Evolutionary conservation across 30 jellyfish, hydroid and myxozoan species (phyloP).

Genomic region (Mastigias papua): DNA sequence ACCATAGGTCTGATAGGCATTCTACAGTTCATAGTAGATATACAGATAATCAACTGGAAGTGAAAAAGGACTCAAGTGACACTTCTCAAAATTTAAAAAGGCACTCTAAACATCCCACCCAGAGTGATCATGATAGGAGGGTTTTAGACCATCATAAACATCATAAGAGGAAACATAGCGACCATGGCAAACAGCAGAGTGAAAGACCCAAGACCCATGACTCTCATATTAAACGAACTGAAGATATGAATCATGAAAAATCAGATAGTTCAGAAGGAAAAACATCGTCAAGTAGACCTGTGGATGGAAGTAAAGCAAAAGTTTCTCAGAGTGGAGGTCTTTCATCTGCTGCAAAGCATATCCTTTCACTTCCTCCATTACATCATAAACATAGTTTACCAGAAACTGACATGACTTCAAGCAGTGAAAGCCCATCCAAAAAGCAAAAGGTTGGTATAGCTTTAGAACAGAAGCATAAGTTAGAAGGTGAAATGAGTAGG

Average conservation of each 20-base stretch:
- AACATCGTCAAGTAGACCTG: slow-evolving; percentile 20
- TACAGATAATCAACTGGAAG: slow-evolving; percentile 29
- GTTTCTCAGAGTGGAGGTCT: slow-evolving; percentile 24
- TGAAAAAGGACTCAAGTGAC: slow-evolving; percentile 36
- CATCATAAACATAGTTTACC: slow-evolving; percentile 69
- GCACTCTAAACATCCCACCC: slow-evolving; percentile 35
- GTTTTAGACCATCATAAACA: slow-evolving; percentile 68
- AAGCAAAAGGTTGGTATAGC: slow-evolving; percentile 59
- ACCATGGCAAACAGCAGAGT: slow-evolving; percentile 35
- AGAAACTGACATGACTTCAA: slow-evolving; percentile 28
- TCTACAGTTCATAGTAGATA: slow-evolving; percentile 7
- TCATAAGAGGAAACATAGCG: slow-evolving; percentile 59
- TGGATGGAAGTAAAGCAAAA: slow-evolving; percentile 30
- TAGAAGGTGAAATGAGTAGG: slow-evolving; percentile 34
- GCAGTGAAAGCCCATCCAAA: slow-evolving; percentile 80
- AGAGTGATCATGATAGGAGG: slow-evolving; percentile 35
- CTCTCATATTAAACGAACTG: slow-evolving; percentile 24
- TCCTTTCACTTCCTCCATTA: slow-evolving; percentile 47
- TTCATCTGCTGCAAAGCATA: slow-evolving; percentile 59
- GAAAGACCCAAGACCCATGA: slow-evolving; percentile 14
- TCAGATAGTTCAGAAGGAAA: slow-evolving; percentile 24
- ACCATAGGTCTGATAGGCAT: slow-evolving; percentile 7
- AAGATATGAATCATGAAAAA: neutral
- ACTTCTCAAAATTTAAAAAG: slow-evolving; percentile 14
- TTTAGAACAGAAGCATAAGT: slow-evolving; percentile 38